Evolutionary conservation across 2,888 invertebrate species (phyloP).

Genomic region (Tholera decimalis): DNA sequence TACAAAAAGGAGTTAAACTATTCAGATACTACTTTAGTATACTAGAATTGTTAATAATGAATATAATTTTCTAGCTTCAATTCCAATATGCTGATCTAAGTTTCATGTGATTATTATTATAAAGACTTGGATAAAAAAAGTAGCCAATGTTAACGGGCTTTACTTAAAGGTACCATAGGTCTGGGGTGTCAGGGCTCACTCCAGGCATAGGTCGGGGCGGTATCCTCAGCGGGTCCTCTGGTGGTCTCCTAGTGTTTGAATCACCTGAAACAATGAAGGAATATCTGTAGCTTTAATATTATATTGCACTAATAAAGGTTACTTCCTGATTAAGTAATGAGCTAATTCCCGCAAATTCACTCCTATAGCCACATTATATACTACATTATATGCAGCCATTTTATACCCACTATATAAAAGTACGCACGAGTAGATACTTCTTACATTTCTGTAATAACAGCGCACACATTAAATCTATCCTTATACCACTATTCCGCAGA

Average conservation of each 20-base stretch:
- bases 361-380: too few relatives aligned
- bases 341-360: too few relatives aligned
- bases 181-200: conserved; percentile 78
- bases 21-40: background rate
- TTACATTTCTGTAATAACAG: too few relatives aligned
- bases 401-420: too few relatives aligned
- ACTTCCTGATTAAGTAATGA: background rate
- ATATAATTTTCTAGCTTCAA: background rate
- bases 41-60: background rate
- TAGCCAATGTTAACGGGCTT: conserved; percentile 60
- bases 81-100: background rate
- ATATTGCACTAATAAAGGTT: background rate
- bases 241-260: conserved; percentile 69
- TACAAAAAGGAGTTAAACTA: too few relatives aligned
- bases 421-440: too few relatives aligned
- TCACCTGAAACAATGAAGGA: conserved; percentile 65
- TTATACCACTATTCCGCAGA: too few relatives aligned
- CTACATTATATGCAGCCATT: too few relatives aligned
- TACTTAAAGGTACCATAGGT: conserved; percentile 79
- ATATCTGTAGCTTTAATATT: background rate
- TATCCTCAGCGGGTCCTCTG: conserved; percentile 82
- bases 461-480: too few relatives aligned
- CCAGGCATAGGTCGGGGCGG: conserved; percentile 78
- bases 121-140: conserved; percentile 13
- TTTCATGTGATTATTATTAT: background rate